Base-by-base conservation (phyloP, 2,113 vertebrate genomes). In the Plecotus auritus region DNA sequence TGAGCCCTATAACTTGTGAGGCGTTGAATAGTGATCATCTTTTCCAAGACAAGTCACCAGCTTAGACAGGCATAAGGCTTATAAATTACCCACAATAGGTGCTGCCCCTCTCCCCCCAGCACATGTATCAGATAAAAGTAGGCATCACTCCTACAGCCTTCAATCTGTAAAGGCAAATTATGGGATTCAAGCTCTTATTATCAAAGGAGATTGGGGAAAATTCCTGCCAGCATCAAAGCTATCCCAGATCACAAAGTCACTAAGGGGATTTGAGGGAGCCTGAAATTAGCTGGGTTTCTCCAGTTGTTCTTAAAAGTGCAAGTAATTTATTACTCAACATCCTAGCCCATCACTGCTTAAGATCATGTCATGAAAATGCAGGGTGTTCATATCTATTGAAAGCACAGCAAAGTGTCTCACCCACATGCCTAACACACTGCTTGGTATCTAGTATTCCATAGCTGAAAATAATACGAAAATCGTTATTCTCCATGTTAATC, bases 31-130 rank as follows among this genome's bases (percentile, higher is more conserved):
- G 59, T 0, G 1, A 66, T 47, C 61, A 74, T n/a, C n/a, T 92
- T 82, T 74, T 61, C 20, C 6, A 88, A 70, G 73, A 45, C 77
- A 88, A 72, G 61, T 28, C 12, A 11, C 74, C 59, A 20, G 28
- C 30, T 51, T 8, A 64, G 90, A 67, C 49, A 77, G 59, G 64
- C 77, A 22, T 6, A 4, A 37, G 23, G 28, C 23, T 37, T 35
- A 2, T 17, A 22, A 20, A 17, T 47, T 7, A 90, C 35, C 54
- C 17, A 18, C 17, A 37, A 20, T 23, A 20, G 7, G 1, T 2
- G 20, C 30, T 42, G 18, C 23, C 37, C 0, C 0, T 11, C 67
- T 56, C 18, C 30, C 23, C 0, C 1, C 2, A 23, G 32, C 35
- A 67, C 47, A 61, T 37, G 54, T 2, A 32, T 4, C 26, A 49